phyloP scores from a whole-genome alignment of 2,888 invertebrate species.

The Heliconius charithonia region DNA sequence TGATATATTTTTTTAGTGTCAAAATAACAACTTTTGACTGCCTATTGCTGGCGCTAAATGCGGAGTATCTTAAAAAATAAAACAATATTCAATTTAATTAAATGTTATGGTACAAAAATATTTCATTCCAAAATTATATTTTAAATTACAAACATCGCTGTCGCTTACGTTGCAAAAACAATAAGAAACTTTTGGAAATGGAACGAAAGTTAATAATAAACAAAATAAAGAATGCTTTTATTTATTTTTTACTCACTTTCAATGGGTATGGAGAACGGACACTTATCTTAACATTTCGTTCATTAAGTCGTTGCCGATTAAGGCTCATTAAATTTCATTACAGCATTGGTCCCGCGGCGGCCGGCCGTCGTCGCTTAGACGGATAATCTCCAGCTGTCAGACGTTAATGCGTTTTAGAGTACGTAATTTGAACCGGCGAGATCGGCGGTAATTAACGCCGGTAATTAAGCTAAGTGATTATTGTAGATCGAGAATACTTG shows the following conservation, averaged over 20 bases:
- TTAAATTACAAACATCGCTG: too few species aligned
- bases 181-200: slow-evolving; percentile 9
- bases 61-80: too few species aligned
- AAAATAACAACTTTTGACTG: too few species aligned
- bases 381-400: slow-evolving; percentile 84
- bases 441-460: slow-evolving; percentile 81
- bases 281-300: slow-evolving; percentile 77
- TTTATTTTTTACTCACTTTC: slow-evolving; percentile 50
- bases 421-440: slow-evolving; percentile 84
- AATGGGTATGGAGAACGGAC: slow-evolving; percentile 65
- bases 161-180: slow-evolving; percentile 33
- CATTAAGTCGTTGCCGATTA: slow-evolving; percentile 83
- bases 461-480: slow-evolving; percentile 83
- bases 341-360: slow-evolving; percentile 70
- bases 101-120: too few species aligned
- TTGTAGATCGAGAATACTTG: slow-evolving; percentile 66
- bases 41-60: too few species aligned
- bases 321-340: slow-evolving; percentile 83
- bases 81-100: too few species aligned
- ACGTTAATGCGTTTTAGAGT: slow-evolving; percentile 84
- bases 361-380: slow-evolving; percentile 76
- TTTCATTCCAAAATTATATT: too few species aligned
- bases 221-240: neutral
- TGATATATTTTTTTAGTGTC: neutral
- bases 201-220: slow-evolving; percentile 31